phyloP scores from a whole-genome alignment of 2,888 invertebrate species.

The Iphiclides podalirius region DNA sequence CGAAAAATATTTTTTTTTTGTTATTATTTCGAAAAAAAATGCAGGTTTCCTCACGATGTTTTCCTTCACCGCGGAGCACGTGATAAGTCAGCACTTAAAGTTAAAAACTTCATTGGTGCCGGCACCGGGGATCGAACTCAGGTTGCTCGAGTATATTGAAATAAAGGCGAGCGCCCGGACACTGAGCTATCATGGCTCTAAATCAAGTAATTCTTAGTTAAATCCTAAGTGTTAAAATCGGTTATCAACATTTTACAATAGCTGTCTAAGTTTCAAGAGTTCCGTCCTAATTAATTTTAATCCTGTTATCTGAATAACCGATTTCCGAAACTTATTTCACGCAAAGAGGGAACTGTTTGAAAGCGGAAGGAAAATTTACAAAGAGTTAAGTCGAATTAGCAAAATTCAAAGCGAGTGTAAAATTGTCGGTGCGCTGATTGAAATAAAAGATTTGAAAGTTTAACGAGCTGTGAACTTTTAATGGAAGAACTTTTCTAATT shows the following conservation, averaged over 20 bases:
- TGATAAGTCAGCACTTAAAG: too few species aligned
- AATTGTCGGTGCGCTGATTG: not conserved
- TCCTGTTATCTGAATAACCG: conserved; percentile 6
- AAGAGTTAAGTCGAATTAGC: conserved; percentile 15
- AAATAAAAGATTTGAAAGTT: conserved; percentile 14
- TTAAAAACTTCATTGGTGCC: too few species aligned
- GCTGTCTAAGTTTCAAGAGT: conserved; percentile 1
- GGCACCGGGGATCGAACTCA: too few species aligned
- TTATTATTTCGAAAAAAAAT: too few species aligned
- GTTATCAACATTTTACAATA: not conserved
- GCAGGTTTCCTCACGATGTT: too few species aligned
- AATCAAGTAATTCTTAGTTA: too few species aligned
- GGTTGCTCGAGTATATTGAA: too few species aligned
- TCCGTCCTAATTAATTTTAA: conserved; percentile 12
- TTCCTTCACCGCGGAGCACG: too few species aligned
- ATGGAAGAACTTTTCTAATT: conserved; percentile 14
- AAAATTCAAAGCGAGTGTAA: conserved; percentile 16
- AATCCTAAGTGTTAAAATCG: not conserved
- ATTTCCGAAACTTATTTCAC: conserved; percentile 11
- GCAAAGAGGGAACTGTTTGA: not conserved
- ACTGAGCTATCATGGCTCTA: too few species aligned
- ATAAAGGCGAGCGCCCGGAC: too few species aligned
- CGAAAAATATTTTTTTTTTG: too few species aligned
- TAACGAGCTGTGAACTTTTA: conserved; percentile 7
- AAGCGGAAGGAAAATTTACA: conserved; percentile 4